Percentiles rank a stretch among this genome's conserved stretches.
Evolutionary conservation across 2,888 invertebrate species (phyloP).

Genomic region (Pseudanteris insignis): DNA sequence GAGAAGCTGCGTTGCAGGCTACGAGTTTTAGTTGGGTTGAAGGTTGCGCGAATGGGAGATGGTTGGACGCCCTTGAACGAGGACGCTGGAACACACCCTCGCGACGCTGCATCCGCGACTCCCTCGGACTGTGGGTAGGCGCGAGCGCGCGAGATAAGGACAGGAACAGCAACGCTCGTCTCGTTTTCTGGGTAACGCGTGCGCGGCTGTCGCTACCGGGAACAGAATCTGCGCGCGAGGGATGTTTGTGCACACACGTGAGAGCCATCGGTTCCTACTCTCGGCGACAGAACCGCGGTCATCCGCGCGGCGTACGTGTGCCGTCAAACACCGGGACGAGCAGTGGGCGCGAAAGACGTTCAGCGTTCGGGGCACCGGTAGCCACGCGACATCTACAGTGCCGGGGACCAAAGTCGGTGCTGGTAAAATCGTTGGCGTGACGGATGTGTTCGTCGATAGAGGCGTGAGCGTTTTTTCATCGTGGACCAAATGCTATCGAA

Average conservation of each 20-base stretch:
- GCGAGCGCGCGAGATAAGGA: neutral
- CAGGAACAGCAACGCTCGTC: constrained; percentile 16
- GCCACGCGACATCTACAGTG: neutral
- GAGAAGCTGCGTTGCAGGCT: constrained; percentile 31
- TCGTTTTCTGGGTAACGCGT: constrained; percentile 59
- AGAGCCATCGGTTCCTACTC: constrained; percentile 35
- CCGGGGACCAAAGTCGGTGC: no score
- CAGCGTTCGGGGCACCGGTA: constrained; percentile 1
- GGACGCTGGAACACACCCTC: constrained; percentile 54
- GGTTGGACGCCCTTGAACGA: constrained; percentile 62
- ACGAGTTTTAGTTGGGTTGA: constrained; percentile 39
- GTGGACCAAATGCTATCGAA: no score
- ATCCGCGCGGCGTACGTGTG: constrained; percentile 25
- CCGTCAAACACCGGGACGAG: no score
- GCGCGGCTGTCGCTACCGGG: constrained; percentile 44
- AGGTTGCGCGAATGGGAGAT: constrained; percentile 44
- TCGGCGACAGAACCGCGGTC: constrained; percentile 18
- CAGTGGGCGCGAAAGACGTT: constrained; percentile 11
- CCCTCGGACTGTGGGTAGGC: constrained; percentile 8
- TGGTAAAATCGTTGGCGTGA: no score
- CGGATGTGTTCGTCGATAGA: no score
- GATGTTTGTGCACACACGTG: constrained; percentile 45
- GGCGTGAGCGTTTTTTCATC: no score
- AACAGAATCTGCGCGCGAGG: constrained; percentile 51
- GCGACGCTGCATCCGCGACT: constrained; percentile 46